Evolutionary conservation across 2,888 invertebrate species (phyloP), one percentile per base, ranked within the genome.

Genomic region (Chrysomela aeneicollis): DNA sequence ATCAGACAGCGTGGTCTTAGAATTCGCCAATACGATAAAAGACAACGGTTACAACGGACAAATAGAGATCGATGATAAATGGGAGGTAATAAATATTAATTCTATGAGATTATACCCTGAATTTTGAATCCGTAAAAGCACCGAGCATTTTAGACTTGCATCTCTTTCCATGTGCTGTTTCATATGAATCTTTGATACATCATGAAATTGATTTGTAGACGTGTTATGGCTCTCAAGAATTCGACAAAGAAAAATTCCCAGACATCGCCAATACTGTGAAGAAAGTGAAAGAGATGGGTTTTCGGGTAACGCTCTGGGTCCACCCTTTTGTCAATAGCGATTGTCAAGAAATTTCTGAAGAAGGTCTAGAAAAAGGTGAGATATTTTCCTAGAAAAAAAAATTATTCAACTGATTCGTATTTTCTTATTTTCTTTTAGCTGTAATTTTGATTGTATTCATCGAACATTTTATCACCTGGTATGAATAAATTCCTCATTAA

Each of bases 21-120:
- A 84, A 0, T 94, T 90, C 76, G 92, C 90, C 0, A 82, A 89
- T 57, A 88, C 90, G 72, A 93, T 94, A 58, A 77, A 86, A 0
- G 80, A 85, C 1, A 82, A 88, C 72, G 88, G 88, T 0, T 93
- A 91, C 77, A 15, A 89, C 72, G 89, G 92, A 46, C 92, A 93
- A 78, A 83, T 93, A 49, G 95, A 95, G 82, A 92, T 97, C 63
- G 95, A 95, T 73, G 95, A 95, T 76, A 87, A 90, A 21, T 95
- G 95, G 93, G 94, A 95, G 80, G 80, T 79, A 42, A n/a, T n/a
- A n/a, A n/a, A n/a, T n/a, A n/a, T n/a, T n/a, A n/a, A n/a, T n/a
- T n/a, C n/a, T n/a, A n/a, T n/a, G n/a, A n/a, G n/a, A n/a, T n/a
- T n/a, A n/a, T n/a, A n/a, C n/a, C n/a, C n/a, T n/a, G n/a, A n/a